Evolutionary conservation across 2,888 invertebrate species (phyloP).

Genomic region (Chromoteleia sp.): DNA sequence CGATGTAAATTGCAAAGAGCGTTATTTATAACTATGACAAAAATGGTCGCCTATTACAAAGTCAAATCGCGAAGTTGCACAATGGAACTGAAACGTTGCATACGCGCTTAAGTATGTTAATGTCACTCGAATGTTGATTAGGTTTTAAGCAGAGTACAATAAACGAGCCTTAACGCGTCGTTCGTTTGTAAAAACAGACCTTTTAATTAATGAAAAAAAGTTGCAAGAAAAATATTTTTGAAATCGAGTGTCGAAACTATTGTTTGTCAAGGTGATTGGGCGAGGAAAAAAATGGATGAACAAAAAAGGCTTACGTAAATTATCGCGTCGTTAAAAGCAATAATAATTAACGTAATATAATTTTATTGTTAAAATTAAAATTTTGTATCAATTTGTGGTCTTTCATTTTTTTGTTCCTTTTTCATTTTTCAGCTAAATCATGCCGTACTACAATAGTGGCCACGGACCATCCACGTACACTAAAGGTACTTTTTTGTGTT

Average conservation of each 20-base stretch:
- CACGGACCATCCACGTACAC: constrained; percentile 80
- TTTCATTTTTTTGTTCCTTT: constrained; percentile 31
- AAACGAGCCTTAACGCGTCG: neutral
- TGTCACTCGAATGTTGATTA: constrained; percentile 38
- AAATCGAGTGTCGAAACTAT: constrained; percentile 1
- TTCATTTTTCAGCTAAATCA: constrained; percentile 75
- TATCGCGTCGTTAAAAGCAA: neutral
- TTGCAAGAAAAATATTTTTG: neutral
- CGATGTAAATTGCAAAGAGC: constrained; percentile 3
- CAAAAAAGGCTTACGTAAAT: constrained; percentile 2
- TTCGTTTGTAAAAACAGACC: constrained; percentile 19
- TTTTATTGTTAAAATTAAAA: constrained; percentile 9
- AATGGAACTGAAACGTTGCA: constrained; percentile 43
- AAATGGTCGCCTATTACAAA: constrained; percentile 47
- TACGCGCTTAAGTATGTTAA: constrained; percentile 40
- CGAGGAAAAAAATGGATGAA: constrained; percentile 1
- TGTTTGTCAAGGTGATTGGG: constrained; percentile 15
- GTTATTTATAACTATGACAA: constrained; percentile 52
- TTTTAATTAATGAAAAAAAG: constrained; percentile 29
- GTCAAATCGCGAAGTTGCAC: constrained; percentile 48
- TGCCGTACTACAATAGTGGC: constrained; percentile 83
- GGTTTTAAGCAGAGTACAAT: constrained; percentile 17
- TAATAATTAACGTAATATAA: constrained; percentile 1
- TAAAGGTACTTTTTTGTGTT: constrained; percentile 79
- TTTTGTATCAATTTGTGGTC: neutral